Evolutionary conservation across 1,140 invertebrate species (phyloP), one percentile per base, ranked within the genome.

Genomic region (Semibalanus balanoides): DNA sequence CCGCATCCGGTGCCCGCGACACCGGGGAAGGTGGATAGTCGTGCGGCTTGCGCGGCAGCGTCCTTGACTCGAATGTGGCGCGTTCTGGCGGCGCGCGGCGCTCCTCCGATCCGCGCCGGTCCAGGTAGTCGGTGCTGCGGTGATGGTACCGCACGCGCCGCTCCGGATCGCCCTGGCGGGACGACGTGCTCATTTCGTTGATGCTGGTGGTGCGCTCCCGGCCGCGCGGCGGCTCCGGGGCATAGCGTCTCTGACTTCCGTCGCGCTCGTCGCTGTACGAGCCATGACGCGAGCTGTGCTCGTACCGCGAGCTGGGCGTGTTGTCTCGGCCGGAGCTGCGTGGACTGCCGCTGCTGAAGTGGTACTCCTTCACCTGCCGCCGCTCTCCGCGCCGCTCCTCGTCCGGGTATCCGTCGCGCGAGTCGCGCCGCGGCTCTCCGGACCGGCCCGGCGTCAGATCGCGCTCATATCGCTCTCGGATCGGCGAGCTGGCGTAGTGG

Each of bases 341-440:
- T 17, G 35, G 35, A 17, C 35, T 40, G 1, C 22, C 51, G 22
- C 51, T 25, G 51, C 51, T 64, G 51, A 64, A 64, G 51, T 64
- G 51, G 51, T 64, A 64, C 51, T 64, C 51, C 51, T 25, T 64
- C 7, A 64, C 51, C 51, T 25, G 51, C 51, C 22, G 9, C 11
- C 14, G 51, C 22, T 64, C 51, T 3, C 51, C 51, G 22, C 51
- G 51, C 9, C 51, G 51, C 51, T 64, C 51, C 22, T 64, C 51
- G 9, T 1, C 9, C 7, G 14, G 51, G 51, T 25, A 25, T 7
- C 51, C 51, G 51, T 79, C 78, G 35, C 77, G 76, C 0, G 40
- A 74, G n/a, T 78, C 78, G 73, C 78, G 76, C 29, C 75, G 75
- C 22, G 76, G 77, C 74, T 76, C 77, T 43, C 74, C 76, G 0